These are phyloP conservation scores for Larimichthys crocea DNA, from an alignment of 2,113 vertebrate genomes.

Conservation along the genomic window DNA sequence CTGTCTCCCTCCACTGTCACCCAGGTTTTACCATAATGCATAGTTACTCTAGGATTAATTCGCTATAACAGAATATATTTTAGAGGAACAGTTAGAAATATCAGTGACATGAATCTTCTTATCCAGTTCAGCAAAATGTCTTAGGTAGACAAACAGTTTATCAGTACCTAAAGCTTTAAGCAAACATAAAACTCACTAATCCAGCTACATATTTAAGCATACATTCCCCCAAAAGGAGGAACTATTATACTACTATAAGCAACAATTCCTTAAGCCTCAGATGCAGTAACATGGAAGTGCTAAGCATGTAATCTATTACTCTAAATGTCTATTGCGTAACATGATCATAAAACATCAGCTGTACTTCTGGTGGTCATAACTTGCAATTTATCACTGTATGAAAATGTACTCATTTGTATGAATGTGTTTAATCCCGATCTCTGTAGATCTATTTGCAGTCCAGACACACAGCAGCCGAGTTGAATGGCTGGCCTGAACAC, in stretches of 20 bases:
- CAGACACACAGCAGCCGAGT: conserved; percentile 52
- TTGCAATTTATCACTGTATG: neutral
- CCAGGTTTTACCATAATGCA: conserved; percentile 76
- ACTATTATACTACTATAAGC: too few relatives aligned
- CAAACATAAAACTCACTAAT: too few relatives aligned
- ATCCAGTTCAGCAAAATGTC: too few relatives aligned
- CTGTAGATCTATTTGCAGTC: conserved; percentile 88
- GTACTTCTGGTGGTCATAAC: neutral
- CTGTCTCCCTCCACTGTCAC: conserved; percentile 78
- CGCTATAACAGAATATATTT: neutral
- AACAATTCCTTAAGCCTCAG: neutral
- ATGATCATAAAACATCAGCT: neutral
- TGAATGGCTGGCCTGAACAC: conserved; percentile 82
- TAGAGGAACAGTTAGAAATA: too few relatives aligned
- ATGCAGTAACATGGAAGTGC: neutral
- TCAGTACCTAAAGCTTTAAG: too few relatives aligned
- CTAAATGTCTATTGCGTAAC: neutral
- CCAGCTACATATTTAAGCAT: too few relatives aligned
- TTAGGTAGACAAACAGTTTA: too few relatives aligned
- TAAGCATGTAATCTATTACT: neutral
- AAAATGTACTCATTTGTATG: neutral
- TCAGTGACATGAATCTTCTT: too few relatives aligned
- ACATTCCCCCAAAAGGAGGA: too few relatives aligned
- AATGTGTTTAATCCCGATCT: neutral
- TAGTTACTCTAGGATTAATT: neutral